phyloP scores from a whole-genome alignment of 1,140 invertebrate genomes.

The Orius laevigatus region DNA sequence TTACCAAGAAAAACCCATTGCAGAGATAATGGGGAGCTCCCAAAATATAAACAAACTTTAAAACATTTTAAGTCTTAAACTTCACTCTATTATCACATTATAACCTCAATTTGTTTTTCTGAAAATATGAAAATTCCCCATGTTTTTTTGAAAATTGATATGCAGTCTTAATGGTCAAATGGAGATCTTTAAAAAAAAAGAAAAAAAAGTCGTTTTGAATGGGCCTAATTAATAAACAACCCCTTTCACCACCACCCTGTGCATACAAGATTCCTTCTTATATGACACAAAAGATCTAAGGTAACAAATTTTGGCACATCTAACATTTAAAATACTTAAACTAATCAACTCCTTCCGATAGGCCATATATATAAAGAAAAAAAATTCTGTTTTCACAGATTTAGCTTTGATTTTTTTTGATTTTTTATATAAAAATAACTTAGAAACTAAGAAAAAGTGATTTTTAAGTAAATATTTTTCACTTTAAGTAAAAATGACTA shows the following conservation, averaged over 20 bases:
- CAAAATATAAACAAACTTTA: constrained; percentile 5
- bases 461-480: no score
- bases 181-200: constrained; percentile 7
- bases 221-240: background rate
- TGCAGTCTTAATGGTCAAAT: constrained; percentile 11
- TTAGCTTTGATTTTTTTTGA: background rate
- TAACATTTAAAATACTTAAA: background rate
- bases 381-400: no score
- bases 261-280: background rate
- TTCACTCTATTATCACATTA: constrained; percentile 6
- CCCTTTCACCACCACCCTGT: background rate
- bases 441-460: no score
- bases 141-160: constrained; percentile 6
- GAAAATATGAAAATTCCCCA: background rate
- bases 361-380: no score
- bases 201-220: background rate
- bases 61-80: constrained; percentile 9
- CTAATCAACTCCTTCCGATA: no score
- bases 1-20: constrained; percentile 5
- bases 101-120: constrained; percentile 1
- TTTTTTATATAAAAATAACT: background rate
- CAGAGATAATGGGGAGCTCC: background rate
- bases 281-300: constrained; percentile 1
- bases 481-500: no score
- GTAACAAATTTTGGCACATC: constrained; percentile 8